Percentiles rank a stretch among this genome's conserved stretches.
phyloP scores from a whole-genome alignment of 2,113 vertebrate genomes.

The Pelusios castaneus region DNA sequence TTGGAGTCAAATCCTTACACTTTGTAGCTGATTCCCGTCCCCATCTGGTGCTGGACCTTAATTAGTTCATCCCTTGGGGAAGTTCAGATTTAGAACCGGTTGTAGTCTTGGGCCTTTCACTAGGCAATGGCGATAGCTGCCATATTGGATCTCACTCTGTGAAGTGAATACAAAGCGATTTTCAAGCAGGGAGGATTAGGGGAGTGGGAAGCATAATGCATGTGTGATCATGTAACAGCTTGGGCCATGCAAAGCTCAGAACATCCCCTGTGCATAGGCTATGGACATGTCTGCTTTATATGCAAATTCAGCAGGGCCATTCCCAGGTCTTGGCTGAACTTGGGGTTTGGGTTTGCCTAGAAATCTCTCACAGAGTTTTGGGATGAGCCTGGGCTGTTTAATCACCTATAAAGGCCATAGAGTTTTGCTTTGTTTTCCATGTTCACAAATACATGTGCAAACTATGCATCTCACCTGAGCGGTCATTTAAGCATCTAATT shows the following conservation, averaged over 20 bases:
- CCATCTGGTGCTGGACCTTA: neutral
- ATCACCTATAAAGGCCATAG: neutral
- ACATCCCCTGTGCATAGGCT: too few species aligned
- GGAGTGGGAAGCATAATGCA: neutral
- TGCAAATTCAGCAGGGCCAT: neutral
- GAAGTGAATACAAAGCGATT: neutral
- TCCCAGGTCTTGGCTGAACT: neutral
- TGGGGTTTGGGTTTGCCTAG: neutral
- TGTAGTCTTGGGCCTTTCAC: neutral
- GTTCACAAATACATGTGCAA: neutral
- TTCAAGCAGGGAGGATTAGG: neutral
- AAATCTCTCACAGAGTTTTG: neutral
- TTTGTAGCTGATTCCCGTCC: neutral
- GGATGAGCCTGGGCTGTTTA: neutral
- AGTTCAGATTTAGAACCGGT: neutral
- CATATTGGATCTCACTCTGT: neutral
- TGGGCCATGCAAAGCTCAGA: neutral
- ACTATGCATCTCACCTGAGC: neutral
- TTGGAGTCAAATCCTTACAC: neutral
- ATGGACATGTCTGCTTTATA: neutral
- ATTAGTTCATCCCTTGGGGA: neutral
- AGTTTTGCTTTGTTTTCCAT: neutral
- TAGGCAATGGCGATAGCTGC: neutral
- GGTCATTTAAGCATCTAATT: neutral
- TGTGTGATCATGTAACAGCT: neutral